These are phyloP conservation scores for Apis dorsata DNA, from an alignment of 1,140 invertebrate species.

Conservation along the genomic window DNA sequence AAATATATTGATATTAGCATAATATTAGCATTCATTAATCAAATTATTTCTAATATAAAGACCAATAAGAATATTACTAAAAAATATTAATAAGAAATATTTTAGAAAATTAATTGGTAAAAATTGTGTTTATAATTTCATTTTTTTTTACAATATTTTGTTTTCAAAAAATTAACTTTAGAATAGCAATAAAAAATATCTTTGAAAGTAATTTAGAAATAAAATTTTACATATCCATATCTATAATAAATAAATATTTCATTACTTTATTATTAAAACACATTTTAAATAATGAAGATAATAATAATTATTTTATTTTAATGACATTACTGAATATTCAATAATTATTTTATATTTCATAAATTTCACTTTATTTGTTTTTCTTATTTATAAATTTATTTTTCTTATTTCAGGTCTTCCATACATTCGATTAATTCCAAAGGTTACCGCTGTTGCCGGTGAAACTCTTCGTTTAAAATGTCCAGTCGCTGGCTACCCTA, in stretches of 20 bases:
- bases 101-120: background rate
- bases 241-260: background rate
- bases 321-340: background rate
- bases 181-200: background rate
- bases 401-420: slow-evolving; percentile 84
- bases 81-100: no score
- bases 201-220: background rate
- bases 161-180: background rate
- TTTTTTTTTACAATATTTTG: background rate
- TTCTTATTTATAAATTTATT: background rate
- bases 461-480: slow-evolving; percentile 89
- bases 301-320: background rate
- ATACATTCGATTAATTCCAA: slow-evolving; percentile 90
- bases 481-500: slow-evolving; percentile 92
- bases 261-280: background rate
- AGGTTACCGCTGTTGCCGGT: slow-evolving; percentile 92
- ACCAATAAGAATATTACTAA: no score
- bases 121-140: background rate
- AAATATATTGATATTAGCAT: no score
- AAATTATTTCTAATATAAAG: no score
- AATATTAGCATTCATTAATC: no score
- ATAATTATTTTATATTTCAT: background rate
- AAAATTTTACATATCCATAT: background rate
- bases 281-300: background rate
- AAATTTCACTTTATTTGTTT: background rate